Conservation (phyloP, 2,797 vertebrate genomes). For the Poecilia wingei region DNA sequence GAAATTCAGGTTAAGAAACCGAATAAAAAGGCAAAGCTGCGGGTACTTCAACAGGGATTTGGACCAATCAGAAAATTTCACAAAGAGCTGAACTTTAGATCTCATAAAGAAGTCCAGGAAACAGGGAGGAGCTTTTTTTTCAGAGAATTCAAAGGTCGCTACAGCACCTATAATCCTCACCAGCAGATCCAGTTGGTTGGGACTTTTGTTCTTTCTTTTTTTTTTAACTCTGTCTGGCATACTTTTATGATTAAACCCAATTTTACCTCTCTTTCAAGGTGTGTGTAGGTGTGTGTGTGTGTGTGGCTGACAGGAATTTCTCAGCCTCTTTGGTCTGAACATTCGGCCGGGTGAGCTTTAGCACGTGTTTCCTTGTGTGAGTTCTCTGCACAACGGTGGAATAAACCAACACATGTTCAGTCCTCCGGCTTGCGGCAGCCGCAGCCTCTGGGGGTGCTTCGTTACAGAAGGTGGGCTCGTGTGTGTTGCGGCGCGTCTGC, state of each 20-base stretch:
- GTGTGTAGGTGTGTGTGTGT: conserved; percentile 18
- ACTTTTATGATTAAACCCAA: conserved; percentile 47
- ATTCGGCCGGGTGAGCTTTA: conserved; percentile 53
- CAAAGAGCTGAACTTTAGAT: not conserved
- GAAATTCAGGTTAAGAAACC: conserved; percentile 41
- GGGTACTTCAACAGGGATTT: not conserved
- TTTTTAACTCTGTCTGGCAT: conserved; percentile 40
- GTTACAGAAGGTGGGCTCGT: conserved; percentile 35
- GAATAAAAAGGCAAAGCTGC: conserved; percentile 30
- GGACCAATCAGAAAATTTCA: not conserved
- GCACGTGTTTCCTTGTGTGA: conserved; percentile 48
- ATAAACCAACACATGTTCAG: conserved; percentile 44
- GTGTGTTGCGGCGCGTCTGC: conserved; percentile 12
- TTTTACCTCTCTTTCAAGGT: conserved; percentile 23
- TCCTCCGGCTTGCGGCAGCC: conserved; percentile 18
- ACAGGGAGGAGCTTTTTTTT: conserved; percentile 39
- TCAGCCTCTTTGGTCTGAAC: conserved; percentile 53
- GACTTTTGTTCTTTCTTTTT: conserved; percentile 36
- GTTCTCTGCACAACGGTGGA: conserved; percentile 57
- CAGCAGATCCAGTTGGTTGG: conserved; percentile 70
- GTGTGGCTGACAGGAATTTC: conserved; percentile 53
- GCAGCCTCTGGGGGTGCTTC: conserved; percentile 28
- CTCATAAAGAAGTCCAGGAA: conserved; percentile 6
- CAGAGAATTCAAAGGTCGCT: conserved; percentile 61
- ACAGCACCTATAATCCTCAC: conserved; percentile 63